Percentiles rank a stretch among this genome's conserved stretches.
Conservation (phyloP, 2,888 invertebrate species). For the Stenodema calcarata region DNA sequence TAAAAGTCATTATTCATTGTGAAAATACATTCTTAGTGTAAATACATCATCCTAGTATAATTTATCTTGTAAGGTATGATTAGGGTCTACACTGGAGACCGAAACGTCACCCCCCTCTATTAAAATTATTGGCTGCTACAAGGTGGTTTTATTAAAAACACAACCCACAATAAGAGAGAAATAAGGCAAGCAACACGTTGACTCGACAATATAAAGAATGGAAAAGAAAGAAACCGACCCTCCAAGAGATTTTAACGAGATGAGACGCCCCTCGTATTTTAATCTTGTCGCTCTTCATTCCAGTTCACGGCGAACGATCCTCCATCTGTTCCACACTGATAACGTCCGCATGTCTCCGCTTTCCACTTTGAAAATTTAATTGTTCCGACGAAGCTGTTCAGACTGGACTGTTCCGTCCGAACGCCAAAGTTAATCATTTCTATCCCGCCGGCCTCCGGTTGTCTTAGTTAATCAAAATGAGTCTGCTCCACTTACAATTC, state of each 20-base stretch:
- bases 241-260: background rate
- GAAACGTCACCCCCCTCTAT: too few relatives aligned
- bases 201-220: too few relatives aligned
- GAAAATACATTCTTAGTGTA: too few relatives aligned
- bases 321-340: background rate
- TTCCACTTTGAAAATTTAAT: background rate
- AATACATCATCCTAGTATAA: too few relatives aligned
- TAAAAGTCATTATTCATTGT: too few relatives aligned
- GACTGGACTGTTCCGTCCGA: background rate
- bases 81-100: too few relatives aligned
- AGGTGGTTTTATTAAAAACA: too few relatives aligned
- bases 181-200: background rate
- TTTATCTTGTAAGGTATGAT: too few relatives aligned
- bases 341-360: background rate
- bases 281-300: background rate
- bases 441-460: background rate
- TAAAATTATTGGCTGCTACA: too few relatives aligned
- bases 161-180: too few relatives aligned
- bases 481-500: background rate
- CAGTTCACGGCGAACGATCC: background rate
- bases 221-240: background rate
- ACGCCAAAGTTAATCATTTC: background rate
- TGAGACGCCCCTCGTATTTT: background rate
- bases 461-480: background rate
- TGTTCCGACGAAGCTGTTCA: slow-evolving; percentile 1